phyloP scores from a whole-genome alignment of 2,888 invertebrate species.

The Erebia palarica region DNA sequence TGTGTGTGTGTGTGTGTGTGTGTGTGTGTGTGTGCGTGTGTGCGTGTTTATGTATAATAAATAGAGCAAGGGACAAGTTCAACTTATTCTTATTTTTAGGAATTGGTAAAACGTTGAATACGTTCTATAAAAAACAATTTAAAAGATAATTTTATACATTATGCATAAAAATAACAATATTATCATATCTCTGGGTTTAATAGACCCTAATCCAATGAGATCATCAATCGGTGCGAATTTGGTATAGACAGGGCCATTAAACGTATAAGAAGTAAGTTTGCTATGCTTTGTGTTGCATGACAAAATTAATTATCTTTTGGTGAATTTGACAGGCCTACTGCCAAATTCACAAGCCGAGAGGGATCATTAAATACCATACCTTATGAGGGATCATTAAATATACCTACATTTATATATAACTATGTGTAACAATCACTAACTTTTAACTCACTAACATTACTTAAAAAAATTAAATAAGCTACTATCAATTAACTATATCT shows the following conservation, averaged over 20 bases:
- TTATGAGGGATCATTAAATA: too few species aligned
- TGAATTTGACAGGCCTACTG: neutral
- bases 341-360: neutral
- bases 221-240: neutral
- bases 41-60: too few species aligned
- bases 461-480: accelerated
- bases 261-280: neutral
- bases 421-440: too few species aligned
- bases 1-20: too few species aligned
- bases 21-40: too few species aligned
- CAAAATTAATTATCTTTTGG: neutral
- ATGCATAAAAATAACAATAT: neutral
- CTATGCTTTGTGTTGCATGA: neutral
- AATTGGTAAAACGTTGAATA: neutral
- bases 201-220: neutral
- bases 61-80: too few species aligned
- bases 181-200: slow-evolving; percentile 3
- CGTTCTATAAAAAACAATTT: too few species aligned
- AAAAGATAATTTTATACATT: neutral
- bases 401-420: too few species aligned
- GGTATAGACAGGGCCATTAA: neutral
- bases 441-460: too few species aligned
- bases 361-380: too few species aligned
- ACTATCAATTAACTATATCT: too few species aligned
- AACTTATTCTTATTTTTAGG: neutral